Evolutionary conservation across 2,888 invertebrate species (phyloP).

Genomic region (Mesoligia furuncula): DNA sequence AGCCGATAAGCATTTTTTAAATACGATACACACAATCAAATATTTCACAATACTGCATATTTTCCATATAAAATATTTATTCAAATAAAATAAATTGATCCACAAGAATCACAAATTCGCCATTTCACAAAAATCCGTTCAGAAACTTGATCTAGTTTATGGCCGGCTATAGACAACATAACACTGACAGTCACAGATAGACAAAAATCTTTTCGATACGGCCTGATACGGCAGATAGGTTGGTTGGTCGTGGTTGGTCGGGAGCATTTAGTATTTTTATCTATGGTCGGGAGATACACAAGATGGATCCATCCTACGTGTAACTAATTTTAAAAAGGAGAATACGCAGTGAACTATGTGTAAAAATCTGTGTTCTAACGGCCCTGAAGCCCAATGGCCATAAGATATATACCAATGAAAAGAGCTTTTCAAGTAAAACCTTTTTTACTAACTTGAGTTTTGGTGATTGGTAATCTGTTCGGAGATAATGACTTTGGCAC

Average conservation of each 20-base stretch:
- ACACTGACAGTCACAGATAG: slow-evolving; percentile 14
- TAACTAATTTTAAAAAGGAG: background rate
- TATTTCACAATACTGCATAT: slow-evolving; percentile 74
- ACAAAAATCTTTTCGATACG: background rate
- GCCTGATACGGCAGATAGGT: no score
- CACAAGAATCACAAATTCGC: slow-evolving; percentile 86
- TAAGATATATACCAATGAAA: no score
- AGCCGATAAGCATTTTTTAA: slow-evolving; percentile 67
- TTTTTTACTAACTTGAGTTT: no score
- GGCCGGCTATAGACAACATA: slow-evolving; percentile 23
- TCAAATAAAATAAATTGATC: slow-evolving; percentile 80
- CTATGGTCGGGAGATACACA: no score
- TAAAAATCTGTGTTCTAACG: background rate
- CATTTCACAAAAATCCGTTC: slow-evolving; percentile 83
- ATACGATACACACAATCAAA: slow-evolving; percentile 67
- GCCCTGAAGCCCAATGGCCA: background rate
- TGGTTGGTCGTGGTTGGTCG: background rate
- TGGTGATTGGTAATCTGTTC: no score
- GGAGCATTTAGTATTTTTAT: no score
- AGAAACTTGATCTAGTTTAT: slow-evolving; percentile 36
- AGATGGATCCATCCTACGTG: background rate
- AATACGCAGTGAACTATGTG: background rate
- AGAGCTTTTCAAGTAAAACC: no score
- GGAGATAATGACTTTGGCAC: no score
- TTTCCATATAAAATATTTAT: slow-evolving; percentile 75